Evolutionary conservation across 2,797 vertebrate species (phyloP).

Genomic region (Pangasius sanitwongsei): DNA sequence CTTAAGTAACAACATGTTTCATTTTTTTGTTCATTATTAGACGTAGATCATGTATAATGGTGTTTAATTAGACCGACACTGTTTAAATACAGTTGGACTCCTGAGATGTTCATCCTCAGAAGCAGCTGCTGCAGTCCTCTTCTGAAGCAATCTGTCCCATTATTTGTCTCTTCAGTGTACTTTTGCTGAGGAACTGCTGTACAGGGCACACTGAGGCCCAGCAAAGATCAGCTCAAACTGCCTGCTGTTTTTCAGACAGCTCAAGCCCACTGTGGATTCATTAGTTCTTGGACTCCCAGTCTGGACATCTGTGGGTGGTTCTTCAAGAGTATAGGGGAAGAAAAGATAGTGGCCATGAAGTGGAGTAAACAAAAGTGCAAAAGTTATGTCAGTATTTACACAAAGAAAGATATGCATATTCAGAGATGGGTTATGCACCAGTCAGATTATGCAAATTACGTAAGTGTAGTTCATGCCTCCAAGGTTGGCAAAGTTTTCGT

Average conservation of each 20-base stretch:
- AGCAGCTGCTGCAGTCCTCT: constrained; percentile 1
- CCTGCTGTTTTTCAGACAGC: constrained; percentile 21
- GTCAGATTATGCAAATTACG: background rate
- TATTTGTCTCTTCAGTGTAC: background rate
- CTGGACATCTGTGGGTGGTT: constrained; percentile 34
- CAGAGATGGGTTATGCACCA: background rate
- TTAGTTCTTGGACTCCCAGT: constrained; percentile 20
- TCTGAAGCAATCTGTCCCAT: constrained; percentile 14
- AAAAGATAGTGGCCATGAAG: background rate
- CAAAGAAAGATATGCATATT: background rate
- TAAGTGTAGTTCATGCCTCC: background rate
- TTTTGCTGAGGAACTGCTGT: constrained; percentile 16
- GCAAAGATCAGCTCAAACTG: constrained; percentile 30
- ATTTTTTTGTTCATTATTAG: background rate
- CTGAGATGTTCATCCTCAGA: background rate
- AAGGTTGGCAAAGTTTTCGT: background rate
- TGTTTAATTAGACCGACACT: background rate
- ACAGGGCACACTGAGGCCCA: constrained; percentile 17
- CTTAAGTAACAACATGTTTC: background rate
- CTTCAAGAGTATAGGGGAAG: background rate
- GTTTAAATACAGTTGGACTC: background rate
- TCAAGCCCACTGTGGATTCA: constrained; percentile 34
- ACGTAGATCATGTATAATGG: background rate
- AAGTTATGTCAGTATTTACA: background rate
- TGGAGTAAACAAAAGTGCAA: background rate